phyloP scores from a whole-genome alignment of 2,888 invertebrate species.

The Argyresthia goedartella region DNA sequence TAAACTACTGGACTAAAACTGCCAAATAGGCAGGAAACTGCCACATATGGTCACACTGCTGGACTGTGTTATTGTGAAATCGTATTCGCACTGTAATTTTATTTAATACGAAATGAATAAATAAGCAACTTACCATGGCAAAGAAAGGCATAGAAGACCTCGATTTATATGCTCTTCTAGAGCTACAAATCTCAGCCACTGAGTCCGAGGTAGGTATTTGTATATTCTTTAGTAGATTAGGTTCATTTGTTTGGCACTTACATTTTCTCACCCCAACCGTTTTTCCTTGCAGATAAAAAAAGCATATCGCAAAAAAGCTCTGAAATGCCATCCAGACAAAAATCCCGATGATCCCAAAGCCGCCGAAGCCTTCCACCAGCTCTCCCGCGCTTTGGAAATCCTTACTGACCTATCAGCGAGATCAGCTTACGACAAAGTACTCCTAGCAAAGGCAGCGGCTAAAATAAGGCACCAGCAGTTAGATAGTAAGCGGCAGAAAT shows the following conservation, averaged over 20 bases:
- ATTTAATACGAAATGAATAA: background rate
- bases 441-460: conserved; percentile 86
- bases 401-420: conserved; percentile 85
- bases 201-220: conserved; percentile 71
- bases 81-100: background rate
- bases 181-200: conserved; percentile 73
- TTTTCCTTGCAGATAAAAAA: conserved; percentile 77
- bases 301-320: conserved; percentile 93
- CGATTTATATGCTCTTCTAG: conserved; percentile 82
- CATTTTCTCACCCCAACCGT: background rate
- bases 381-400: conserved; percentile 89
- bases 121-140: conserved; percentile 36
- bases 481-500: conserved; percentile 88
- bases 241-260: background rate
- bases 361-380: conserved; percentile 86
- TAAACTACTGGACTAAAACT: too few relatives aligned
- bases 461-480: conserved; percentile 81
- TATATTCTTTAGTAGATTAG: conserved; percentile 1
- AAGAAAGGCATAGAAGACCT: conserved; percentile 66
- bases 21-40: too few relatives aligned
- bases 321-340: conserved; percentile 97
- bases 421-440: conserved; percentile 89
- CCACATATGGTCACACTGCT: too few relatives aligned
- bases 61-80: too few relatives aligned
- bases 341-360: conserved; percentile 95